Conservation (phyloP, 2,113 vertebrate genomes). For the Antechinus stuartii region DNA sequence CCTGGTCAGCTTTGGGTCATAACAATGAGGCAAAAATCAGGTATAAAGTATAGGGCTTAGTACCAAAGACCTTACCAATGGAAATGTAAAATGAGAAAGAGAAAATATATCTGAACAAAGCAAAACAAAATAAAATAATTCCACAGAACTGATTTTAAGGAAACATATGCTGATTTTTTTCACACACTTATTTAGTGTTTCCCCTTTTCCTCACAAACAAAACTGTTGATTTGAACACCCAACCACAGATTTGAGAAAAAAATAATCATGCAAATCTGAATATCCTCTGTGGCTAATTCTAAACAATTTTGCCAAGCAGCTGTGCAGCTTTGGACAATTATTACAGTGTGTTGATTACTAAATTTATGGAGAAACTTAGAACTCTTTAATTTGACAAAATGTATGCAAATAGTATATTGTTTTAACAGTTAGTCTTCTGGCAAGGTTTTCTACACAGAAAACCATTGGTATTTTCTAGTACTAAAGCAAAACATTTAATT, state of each 20-base stretch:
- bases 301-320: background rate
- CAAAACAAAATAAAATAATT: background rate
- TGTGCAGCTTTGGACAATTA: background rate
- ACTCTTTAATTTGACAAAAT: background rate
- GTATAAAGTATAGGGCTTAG: background rate
- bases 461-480: background rate
- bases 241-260: background rate
- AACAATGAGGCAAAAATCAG: background rate
- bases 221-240: background rate
- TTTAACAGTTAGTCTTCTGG: background rate
- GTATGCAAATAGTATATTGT: background rate
- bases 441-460: background rate
- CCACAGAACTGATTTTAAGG: background rate
- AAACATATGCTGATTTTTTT: background rate
- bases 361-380: background rate
- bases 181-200: background rate
- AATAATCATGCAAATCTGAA: background rate
- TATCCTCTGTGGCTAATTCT: background rate
- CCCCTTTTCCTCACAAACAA: background rate
- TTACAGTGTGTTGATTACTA: background rate
- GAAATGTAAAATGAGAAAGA: background rate
- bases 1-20: background rate
- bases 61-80: background rate
- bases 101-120: background rate
- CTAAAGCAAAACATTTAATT: background rate